A percentile compares a stretch with the other conserved stretches of the same genome.
Conservation (phyloP, 2,797 vertebrate genomes). For the Echeneis naucrates region DNA sequence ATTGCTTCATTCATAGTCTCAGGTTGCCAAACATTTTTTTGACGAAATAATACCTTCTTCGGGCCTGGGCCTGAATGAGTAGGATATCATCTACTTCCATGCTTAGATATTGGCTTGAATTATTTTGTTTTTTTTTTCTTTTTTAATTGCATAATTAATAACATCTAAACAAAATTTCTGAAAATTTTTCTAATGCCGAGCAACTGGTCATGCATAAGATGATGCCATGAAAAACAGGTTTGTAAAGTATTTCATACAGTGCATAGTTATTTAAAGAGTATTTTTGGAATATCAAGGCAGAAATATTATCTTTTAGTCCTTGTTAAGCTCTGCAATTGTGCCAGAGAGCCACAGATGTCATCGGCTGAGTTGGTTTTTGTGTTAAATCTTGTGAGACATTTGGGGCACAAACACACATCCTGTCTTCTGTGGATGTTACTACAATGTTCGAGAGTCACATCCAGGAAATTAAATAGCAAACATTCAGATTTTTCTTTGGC, state of each 20-base stretch:
- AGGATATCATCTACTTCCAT: no score
- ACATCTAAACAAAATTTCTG: background rate
- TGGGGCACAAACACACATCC: background rate
- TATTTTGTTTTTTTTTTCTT: no score
- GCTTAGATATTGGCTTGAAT: no score
- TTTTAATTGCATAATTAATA: no score
- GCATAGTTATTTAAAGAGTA: background rate
- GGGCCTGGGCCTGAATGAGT: no score
- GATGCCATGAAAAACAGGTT: background rate
- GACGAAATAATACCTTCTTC: background rate
- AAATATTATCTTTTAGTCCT: background rate
- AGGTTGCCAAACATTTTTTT: background rate
- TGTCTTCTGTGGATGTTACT: background rate
- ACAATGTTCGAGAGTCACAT: slow-evolving; percentile 9
- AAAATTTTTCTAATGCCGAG: background rate
- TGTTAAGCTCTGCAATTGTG: background rate
- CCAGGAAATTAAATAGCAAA: background rate
- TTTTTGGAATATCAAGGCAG: background rate
- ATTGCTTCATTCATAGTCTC: background rate
- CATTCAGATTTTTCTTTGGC: background rate
- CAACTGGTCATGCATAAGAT: no score
- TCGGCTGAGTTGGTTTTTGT: background rate
- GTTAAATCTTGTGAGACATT: background rate
- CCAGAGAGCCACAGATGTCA: background rate
- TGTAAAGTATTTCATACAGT: background rate